phyloP scores from a whole-genome alignment of 2,113 vertebrate genomes.

The Proteles cristata region DNA sequence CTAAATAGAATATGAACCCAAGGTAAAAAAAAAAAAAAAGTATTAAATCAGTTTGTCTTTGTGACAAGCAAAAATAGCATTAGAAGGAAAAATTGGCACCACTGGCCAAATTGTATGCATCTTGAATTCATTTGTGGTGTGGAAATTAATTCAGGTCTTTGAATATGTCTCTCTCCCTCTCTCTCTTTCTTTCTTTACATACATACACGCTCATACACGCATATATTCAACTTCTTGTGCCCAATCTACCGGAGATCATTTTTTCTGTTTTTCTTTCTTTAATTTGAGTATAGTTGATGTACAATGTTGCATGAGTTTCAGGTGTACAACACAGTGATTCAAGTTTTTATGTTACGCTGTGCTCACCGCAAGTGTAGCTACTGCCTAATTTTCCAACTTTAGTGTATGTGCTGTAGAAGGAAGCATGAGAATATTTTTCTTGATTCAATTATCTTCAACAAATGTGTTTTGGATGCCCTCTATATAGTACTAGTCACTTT shows the following conservation, averaged over 20 bases:
- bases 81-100: not conserved
- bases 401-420: not conserved
- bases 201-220: not conserved
- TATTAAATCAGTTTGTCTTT: not conserved
- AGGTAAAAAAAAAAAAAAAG: not conserved
- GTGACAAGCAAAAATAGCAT: slow-evolving; percentile 23
- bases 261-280: not conserved
- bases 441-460: not conserved
- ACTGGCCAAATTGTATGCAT: not conserved
- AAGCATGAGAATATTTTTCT: not conserved
- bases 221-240: not conserved
- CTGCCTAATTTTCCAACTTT: not conserved
- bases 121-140: not conserved
- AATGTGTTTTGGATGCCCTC: not conserved
- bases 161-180: not conserved
- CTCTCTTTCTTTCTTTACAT: not conserved
- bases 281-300: not conserved
- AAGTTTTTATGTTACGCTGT: not conserved
- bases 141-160: not conserved
- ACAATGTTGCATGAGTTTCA: not conserved
- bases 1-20: slow-evolving; percentile 41
- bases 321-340: not conserved
- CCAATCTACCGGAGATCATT: not conserved
- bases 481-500: not conserved
- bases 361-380: not conserved